Evolutionary conservation across 92 coral and sea anemone genomes (phyloP), one percentile per base, ranked within the genome.

Genomic region (Bergia puertoricense): DNA sequence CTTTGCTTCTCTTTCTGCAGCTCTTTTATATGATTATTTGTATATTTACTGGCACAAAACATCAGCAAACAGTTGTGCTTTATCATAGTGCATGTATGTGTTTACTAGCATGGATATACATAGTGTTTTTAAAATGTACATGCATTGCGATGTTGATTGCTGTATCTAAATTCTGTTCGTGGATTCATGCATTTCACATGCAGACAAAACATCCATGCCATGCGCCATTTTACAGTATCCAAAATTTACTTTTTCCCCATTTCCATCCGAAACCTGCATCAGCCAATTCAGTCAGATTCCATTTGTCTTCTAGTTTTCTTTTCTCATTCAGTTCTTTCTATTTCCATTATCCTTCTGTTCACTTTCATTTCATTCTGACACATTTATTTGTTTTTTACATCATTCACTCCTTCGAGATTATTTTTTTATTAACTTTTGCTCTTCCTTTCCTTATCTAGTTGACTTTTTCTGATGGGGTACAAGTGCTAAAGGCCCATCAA

Each of bases 401-500:
- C 23, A 37, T 54, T 80, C 66, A 3, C 71, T 23, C 1, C 5
- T 40, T 76, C 20, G 6, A 14, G 5, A 1, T 37, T 2, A 13
- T 51, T 23, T 38, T 11, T 39, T 80, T 57, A 40, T 80, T 80
- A 80, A 80, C 71, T 54, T 80, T 80, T 38, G 22, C 71, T 80
- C 41, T 79, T 79, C 43, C 69, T 54, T 57, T 54, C 37, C 38
- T 48, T 80, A 57, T 80, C 57, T 57, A 80, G 85, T 80, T 80
- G 85, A 80, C 69, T 56, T 51, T 80, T 80, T 50, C 45, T 80
- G 85, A 80, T 80, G 85, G 85, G 42, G 85, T 62, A 54, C 85
- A 51, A 38, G 85, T 37, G 46, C 46, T 57, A 80, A 80, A 80
- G 85, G 84, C 84, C 84, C 84, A 80, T 80, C 84, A 80, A 80